Evolutionary conservation across 2,888 invertebrate genomes (phyloP).

Genomic region (Cactoblastis cactorum): DNA sequence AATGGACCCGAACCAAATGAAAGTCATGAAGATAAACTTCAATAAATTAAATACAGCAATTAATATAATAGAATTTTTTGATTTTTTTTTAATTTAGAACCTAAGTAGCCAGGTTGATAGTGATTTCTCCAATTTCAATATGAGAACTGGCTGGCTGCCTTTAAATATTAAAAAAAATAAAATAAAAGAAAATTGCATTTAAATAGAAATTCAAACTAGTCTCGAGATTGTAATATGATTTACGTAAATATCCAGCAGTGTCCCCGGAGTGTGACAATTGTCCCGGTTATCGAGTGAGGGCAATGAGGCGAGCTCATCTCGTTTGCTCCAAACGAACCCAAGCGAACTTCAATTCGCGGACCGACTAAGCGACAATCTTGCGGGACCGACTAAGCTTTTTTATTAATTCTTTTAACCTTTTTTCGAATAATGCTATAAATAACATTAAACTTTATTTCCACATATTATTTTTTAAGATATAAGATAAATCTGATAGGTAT

Average conservation of each 20-base stretch:
- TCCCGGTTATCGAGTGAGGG: slow-evolving; percentile 17
- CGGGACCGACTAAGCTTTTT: slow-evolving; percentile 4
- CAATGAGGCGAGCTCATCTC: slow-evolving; percentile 21
- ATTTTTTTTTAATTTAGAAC: too few species aligned
- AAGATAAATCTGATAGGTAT: too few species aligned
- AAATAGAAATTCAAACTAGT: background rate
- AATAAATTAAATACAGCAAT: too few species aligned
- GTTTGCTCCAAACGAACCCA: slow-evolving; percentile 18
- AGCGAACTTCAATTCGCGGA: slow-evolving; percentile 18
- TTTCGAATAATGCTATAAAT: background rate
- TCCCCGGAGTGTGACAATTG: slow-evolving; percentile 13
- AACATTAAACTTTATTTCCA: too few species aligned
- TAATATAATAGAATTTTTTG: too few species aligned
- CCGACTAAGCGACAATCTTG: slow-evolving; percentile 2
- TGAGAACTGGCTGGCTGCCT: too few species aligned
- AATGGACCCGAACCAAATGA: too few species aligned
- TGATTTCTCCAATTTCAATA: too few species aligned
- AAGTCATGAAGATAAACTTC: too few species aligned
- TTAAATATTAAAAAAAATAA: background rate
- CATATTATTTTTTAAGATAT: too few species aligned
- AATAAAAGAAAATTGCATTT: background rate
- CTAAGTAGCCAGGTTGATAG: too few species aligned
- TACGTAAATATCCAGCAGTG: slow-evolving; percentile 4
- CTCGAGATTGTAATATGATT: slow-evolving; percentile 3
- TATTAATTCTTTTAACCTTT: background rate